Conservation (phyloP, 2,888 invertebrate genomes). For the Xestobium rufovillosum region DNA sequence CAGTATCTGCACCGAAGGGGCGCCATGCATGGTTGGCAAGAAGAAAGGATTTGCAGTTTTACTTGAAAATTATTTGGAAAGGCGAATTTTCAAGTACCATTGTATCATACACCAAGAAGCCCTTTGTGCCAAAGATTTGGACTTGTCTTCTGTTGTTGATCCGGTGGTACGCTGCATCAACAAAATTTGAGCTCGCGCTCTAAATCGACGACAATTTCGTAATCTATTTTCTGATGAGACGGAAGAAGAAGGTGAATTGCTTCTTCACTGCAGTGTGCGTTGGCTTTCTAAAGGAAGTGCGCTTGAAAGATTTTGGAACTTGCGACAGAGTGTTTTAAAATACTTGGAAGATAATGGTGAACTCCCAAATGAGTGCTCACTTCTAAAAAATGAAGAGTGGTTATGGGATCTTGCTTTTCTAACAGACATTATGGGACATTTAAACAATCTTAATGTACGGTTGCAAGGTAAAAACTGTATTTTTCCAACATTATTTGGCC, state of each 20-base stretch:
- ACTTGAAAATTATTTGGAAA: slow-evolving; percentile 7
- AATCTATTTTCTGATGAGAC: slow-evolving; percentile 1
- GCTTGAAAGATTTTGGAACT: slow-evolving; percentile 3
- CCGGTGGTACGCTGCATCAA: slow-evolving; percentile 1
- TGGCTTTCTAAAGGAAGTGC: slow-evolving; percentile 6
- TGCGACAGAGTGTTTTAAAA: slow-evolving; percentile 1
- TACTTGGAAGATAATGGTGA: slow-evolving; percentile 6
- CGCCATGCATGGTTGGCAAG: slow-evolving; percentile 1
- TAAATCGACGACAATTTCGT: too few relatives aligned
- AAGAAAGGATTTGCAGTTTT: slow-evolving; percentile 6
- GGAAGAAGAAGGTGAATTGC: slow-evolving; percentile 1
- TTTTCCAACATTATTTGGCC: slow-evolving; percentile 5
- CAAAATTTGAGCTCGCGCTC: too few relatives aligned
- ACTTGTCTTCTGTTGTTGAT: slow-evolving; percentile 4
- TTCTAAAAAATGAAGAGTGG: slow-evolving; percentile 3
- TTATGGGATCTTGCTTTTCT: too few relatives aligned
- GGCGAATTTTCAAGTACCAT: slow-evolving; percentile 8
- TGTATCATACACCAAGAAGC: slow-evolving; percentile 6
- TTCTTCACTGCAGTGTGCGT: too few relatives aligned
- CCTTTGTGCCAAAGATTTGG: slow-evolving; percentile 5
- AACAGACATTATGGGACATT: slow-evolving; percentile 6
- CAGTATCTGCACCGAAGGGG: slow-evolving; percentile 5
- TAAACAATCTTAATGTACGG: slow-evolving; percentile 3
- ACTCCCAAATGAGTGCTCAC: slow-evolving; percentile 7
- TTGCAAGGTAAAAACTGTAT: slow-evolving; percentile 8